Conservation (phyloP, 2,888 invertebrate genomes). For the Chrysolina oricalcia region DNA sequence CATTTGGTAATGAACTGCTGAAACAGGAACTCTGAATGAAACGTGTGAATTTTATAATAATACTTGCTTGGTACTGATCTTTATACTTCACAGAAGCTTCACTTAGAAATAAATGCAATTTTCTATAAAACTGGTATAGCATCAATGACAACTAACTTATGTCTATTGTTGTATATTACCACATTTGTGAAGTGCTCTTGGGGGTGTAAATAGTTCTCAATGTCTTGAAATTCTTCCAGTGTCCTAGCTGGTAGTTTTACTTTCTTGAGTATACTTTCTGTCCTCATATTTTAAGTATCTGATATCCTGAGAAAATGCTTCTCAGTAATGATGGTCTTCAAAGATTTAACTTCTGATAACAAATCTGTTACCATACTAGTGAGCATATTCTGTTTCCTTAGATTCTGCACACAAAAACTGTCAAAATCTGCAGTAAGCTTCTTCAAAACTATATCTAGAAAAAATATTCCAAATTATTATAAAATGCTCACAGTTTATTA, state of each 20-base stretch:
- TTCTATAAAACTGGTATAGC: too few species aligned
- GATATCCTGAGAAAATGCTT: neutral
- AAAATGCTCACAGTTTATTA: too few species aligned
- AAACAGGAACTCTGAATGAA: neutral
- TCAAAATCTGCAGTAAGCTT: conserved; percentile 6
- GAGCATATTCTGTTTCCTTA: neutral
- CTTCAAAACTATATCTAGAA: too few species aligned
- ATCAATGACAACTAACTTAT: too few species aligned
- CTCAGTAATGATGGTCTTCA: neutral
- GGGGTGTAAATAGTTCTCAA: neutral
- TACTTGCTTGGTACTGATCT: neutral
- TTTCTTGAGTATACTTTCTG: too few species aligned
- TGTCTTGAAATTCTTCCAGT: neutral
- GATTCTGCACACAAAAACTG: conserved; percentile 9
- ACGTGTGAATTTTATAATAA: too few species aligned
- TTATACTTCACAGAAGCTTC: too few species aligned
- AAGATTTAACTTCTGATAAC: neutral
- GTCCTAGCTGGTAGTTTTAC: neutral
- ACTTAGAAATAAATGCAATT: too few species aligned
- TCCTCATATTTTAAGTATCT: neutral
- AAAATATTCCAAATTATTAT: too few species aligned
- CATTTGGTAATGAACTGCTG: neutral
- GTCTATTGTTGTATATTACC: too few species aligned
- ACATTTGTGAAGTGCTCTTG: too few species aligned
- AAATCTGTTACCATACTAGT: conserved; percentile 10